Evolutionary conservation across 2,113 vertebrate genomes (phyloP).

Genomic region (Ptilorrhoa leucosticta): DNA sequence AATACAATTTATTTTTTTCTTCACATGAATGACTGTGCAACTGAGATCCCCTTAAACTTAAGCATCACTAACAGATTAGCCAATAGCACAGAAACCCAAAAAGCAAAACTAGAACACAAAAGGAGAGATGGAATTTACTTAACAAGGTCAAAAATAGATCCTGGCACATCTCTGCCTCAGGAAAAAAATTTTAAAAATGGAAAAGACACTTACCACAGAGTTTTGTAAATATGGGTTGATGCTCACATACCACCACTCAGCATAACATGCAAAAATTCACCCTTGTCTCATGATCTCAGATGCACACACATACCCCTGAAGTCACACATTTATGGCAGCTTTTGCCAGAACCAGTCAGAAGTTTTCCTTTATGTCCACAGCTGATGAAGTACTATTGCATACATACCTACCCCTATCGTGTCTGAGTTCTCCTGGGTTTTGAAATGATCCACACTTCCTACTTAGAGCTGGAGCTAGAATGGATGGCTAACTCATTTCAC

Average conservation of each 20-base stretch:
- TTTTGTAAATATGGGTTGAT: background rate
- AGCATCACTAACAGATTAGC: background rate
- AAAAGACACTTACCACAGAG: background rate
- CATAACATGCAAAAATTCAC: background rate
- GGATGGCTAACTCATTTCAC: background rate
- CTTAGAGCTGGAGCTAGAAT: background rate
- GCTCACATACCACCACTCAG: background rate
- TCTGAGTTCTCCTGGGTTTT: background rate
- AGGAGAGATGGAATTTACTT: background rate
- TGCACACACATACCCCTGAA: background rate
- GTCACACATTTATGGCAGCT: background rate
- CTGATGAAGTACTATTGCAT: background rate
- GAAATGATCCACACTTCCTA: background rate
- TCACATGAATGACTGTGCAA: background rate
- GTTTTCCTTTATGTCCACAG: background rate
- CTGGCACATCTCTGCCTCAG: background rate
- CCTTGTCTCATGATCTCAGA: background rate
- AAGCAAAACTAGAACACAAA: background rate
- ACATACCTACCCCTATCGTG: background rate
- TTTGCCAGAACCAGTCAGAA: background rate
- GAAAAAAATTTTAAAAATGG: background rate
- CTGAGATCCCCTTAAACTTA: background rate
- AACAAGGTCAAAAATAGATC: background rate
- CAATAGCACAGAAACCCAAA: background rate
- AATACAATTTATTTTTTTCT: background rate